Evolutionary conservation across 2,113 vertebrate genomes (phyloP), one percentile per base, ranked within the genome.

Genomic region (Pimephales promelas): DNA sequence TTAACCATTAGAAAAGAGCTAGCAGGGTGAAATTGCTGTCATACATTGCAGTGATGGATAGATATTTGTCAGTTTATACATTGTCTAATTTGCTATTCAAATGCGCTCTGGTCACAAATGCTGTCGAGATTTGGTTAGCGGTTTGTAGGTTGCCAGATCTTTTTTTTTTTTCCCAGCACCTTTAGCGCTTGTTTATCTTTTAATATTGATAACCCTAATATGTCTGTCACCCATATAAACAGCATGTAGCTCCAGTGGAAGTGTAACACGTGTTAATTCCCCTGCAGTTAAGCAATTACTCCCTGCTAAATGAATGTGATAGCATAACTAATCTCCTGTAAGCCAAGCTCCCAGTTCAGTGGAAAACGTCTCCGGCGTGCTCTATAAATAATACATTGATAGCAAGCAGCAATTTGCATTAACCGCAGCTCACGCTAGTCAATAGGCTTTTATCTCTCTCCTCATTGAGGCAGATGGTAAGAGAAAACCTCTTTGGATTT

Each of bases 371-470:
- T 92, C 87, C 86, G 68, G 90, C 90, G 90, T 85, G 82, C 87
- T 90, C 89, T 90, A 92, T 94, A 92, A 94, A 93, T 93, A 93
- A 94, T 91, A 90, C 91, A 91, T 92, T 87, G 92, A 94, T 93
- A 92, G 91, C 89, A 80, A 89, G 86, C 89, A 40, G 84, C 89
- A 91, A 93, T 95, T 93, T 94, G 93, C 93, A 94, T 94, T 91
- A 93, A 92, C 92, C 89, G 91, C 90, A 91, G 90, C 90, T 85
- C 73, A 24, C 10, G 89, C 90, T 89, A 93, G 92, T 93, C 91
- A 92, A 91, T 91, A 90, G 91, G 89, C 90, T 92, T 93, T 92
- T 94, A 94, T 94, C 93, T 93, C 88, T 90, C 43, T 83, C 31
- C 59, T 89, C 84, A 90, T 88, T 93, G 90, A 92, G 90, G 90